Percentiles rank a stretch among this genome's conserved stretches.
These are phyloP conservation scores for Acrocephalus arundinaceus DNA, from an alignment of 2,113 vertebrate genomes.

Conservation along the genomic window DNA sequence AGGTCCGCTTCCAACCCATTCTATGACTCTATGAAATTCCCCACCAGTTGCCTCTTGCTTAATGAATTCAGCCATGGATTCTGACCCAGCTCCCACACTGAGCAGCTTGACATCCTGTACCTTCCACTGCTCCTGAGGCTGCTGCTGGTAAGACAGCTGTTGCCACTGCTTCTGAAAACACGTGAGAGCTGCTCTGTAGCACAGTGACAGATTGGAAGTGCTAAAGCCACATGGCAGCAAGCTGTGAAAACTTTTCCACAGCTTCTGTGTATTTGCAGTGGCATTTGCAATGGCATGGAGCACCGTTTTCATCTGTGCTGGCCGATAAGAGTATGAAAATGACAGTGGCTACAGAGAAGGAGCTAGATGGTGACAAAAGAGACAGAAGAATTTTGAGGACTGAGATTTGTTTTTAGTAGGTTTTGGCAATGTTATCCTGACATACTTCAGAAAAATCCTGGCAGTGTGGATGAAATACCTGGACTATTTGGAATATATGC, in stretches of 20 bases:
- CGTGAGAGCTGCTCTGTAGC: background rate
- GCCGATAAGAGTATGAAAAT: background rate
- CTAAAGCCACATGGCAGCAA: constrained; percentile 27
- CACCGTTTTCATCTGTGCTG: background rate
- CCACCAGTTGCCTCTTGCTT: background rate
- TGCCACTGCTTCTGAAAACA: background rate
- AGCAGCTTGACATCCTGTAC: background rate
- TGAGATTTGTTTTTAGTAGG: background rate
- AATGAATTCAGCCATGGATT: background rate
- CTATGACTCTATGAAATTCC: background rate
- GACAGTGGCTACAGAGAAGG: background rate
- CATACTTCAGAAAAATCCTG: background rate
- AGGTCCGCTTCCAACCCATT: background rate
- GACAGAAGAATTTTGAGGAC: background rate
- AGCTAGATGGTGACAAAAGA: background rate
- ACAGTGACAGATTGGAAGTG: background rate
- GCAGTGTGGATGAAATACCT: background rate
- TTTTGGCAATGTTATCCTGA: background rate
- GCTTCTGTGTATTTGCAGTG: constrained; percentile 26
- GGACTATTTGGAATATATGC: background rate
- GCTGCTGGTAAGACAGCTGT: constrained; percentile 1
- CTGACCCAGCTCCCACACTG: background rate
- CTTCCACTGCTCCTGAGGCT: background rate
- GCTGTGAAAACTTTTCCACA: constrained; percentile 26
- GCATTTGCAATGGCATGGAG: background rate